Percentiles rank a stretch among this genome's conserved stretches.
Evolutionary conservation across 2,113 vertebrate species (phyloP).

Genomic region (Sporophila hypoxantha): DNA sequence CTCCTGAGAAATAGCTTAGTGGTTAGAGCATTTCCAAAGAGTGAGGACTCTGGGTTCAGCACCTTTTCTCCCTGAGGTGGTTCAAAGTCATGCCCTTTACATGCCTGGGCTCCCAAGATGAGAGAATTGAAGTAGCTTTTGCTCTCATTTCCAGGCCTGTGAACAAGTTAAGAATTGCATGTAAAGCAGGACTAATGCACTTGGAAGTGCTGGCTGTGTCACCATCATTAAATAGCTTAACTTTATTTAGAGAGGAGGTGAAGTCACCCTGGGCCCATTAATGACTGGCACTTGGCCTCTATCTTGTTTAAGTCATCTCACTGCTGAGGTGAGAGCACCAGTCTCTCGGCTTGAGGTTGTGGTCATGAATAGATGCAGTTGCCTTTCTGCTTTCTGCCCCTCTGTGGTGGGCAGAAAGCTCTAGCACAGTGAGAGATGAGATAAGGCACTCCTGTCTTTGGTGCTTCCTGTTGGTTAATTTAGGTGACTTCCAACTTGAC

Average conservation of each 20-base stretch:
- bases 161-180: not conserved
- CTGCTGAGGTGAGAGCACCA: not conserved
- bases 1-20: constrained; percentile 11
- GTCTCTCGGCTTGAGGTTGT: not conserved
- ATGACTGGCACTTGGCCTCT: not conserved
- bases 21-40: constrained; percentile 30
- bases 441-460: not conserved
- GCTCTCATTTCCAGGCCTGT: not conserved
- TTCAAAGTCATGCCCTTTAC: not conserved
- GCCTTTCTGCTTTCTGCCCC: too few species aligned
- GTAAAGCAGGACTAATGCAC: not conserved
- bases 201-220: constrained; percentile 4
- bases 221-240: not conserved
- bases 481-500: not conserved
- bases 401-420: not conserved
- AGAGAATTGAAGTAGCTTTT: not conserved
- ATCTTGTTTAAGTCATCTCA: not conserved
- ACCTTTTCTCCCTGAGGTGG: constrained; percentile 12
- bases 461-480: not conserved
- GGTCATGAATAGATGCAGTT: not conserved
- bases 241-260: not conserved
- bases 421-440: not conserved
- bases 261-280: not conserved
- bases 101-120: not conserved
- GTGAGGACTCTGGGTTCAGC: not conserved